Percentiles rank a stretch among this genome's conserved stretches.
These are phyloP conservation scores for Chascanopsetta lugubris DNA, from an alignment of 2,113 vertebrate species.

Conservation along the genomic window DNA sequence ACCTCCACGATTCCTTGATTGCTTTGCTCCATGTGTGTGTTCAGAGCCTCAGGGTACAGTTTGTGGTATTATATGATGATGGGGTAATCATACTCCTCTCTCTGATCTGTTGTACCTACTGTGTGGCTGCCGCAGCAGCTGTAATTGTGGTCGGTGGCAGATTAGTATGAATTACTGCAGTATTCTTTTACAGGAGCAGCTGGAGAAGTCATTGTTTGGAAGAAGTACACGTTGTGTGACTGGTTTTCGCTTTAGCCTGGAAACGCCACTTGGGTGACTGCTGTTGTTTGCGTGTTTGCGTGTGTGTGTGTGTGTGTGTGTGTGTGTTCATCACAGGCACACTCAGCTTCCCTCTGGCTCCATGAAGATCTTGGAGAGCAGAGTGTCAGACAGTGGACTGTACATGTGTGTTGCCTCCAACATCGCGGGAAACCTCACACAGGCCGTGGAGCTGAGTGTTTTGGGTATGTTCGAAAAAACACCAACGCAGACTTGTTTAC, in stretches of 20 bases:
- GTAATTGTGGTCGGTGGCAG: slow-evolving; percentile 58
- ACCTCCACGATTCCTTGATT: background rate
- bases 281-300: too few species aligned
- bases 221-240: slow-evolving; percentile 18
- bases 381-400: slow-evolving; percentile 87
- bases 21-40: slow-evolving; percentile 13
- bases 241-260: slow-evolving; percentile 9
- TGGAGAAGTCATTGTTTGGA: slow-evolving; percentile 24
- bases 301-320: slow-evolving; percentile 21
- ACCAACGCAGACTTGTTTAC: background rate
- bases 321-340: slow-evolving; percentile 81
- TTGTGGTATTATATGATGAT: slow-evolving; percentile 66
- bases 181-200: slow-evolving; percentile 41
- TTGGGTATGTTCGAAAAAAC: slow-evolving; percentile 81
- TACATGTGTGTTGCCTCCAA: slow-evolving; percentile 94
- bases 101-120: slow-evolving; percentile 55
- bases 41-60: slow-evolving; percentile 34
- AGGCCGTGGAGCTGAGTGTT: slow-evolving; percentile 85
- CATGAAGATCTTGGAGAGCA: slow-evolving; percentile 89
- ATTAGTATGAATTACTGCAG: slow-evolving; percentile 47
- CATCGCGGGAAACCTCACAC: slow-evolving; percentile 94
- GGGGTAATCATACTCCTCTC: slow-evolving; percentile 52
- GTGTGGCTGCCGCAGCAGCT: slow-evolving; percentile 26
- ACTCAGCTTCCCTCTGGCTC: slow-evolving; percentile 90
- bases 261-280: too few species aligned